These are phyloP conservation scores for Lepus townsendii DNA, from an alignment of 2,797 vertebrate genomes.

Conservation along the genomic window DNA sequence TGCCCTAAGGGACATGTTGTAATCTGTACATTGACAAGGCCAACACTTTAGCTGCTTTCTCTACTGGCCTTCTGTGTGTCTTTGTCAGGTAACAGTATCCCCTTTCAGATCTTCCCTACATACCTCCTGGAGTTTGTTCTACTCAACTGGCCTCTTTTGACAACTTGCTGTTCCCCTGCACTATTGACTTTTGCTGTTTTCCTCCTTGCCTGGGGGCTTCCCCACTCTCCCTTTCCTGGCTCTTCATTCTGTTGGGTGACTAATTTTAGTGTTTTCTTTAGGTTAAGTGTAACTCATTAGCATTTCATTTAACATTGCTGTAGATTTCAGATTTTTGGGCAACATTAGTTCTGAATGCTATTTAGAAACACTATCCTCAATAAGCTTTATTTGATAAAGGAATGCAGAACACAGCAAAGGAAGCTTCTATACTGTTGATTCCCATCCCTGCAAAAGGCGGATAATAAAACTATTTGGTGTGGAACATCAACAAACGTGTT, in stretches of 20 bases:
- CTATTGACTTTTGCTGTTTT: not conserved
- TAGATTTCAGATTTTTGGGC: not conserved
- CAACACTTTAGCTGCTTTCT: not conserved
- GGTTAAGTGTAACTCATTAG: not conserved
- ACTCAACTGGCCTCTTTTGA: not conserved
- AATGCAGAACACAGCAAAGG: not conserved
- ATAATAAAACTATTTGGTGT: not conserved
- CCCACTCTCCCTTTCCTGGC: not conserved
- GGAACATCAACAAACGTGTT: not conserved
- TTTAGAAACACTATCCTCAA: not conserved
- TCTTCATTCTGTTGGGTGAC: not conserved
- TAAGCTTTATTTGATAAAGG: conserved; percentile 8
- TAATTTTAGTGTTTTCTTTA: not conserved
- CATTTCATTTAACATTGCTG: not conserved
- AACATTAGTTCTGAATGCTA: not conserved
- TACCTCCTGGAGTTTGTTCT: not conserved
- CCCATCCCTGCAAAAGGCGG: not conserved
- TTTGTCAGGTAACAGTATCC: not conserved
- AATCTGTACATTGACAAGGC: not conserved
- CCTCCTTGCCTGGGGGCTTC: not conserved
- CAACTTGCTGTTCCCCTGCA: not conserved
- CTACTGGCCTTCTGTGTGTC: not conserved
- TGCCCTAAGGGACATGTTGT: not conserved
- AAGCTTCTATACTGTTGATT: not conserved
- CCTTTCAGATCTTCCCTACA: not conserved